Conservation (phyloP, 2,888 invertebrate genomes). For the Andrena dorsata region DNA sequence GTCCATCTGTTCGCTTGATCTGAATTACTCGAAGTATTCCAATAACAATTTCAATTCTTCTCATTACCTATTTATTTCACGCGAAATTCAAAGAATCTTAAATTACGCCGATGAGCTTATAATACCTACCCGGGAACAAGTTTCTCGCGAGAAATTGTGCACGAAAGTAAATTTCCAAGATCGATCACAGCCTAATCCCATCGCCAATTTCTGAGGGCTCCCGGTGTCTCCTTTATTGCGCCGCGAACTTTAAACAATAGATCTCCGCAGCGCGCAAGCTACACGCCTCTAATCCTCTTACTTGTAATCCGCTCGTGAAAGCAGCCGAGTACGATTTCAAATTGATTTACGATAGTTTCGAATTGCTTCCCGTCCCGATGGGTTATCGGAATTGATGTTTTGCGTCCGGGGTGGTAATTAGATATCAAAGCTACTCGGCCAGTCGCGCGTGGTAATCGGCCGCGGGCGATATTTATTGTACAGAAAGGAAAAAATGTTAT, state of each 20-base stretch:
- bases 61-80: background rate
- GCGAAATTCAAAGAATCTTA: background rate
- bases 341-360: constrained; percentile 34
- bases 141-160: background rate
- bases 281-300: constrained; percentile 51
- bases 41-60: background rate
- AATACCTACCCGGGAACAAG: too few species aligned
- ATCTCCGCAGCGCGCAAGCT: constrained; percentile 31
- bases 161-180: background rate
- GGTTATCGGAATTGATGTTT: background rate
- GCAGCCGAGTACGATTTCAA: constrained; percentile 26
- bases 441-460: background rate
- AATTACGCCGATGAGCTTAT: too few species aligned
- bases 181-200: background rate
- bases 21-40: too few species aligned
- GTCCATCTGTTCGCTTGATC: background rate
- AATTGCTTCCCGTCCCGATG: constrained; percentile 24
- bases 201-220: background rate
- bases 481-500: background rate
- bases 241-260: constrained; percentile 43
- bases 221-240: background rate
- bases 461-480: background rate
- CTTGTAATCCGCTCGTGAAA: constrained; percentile 43
- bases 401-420: background rate
- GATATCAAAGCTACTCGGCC: background rate